Conservation (phyloP, 2,113 vertebrate species). For the Chlamydotis undulata region DNA sequence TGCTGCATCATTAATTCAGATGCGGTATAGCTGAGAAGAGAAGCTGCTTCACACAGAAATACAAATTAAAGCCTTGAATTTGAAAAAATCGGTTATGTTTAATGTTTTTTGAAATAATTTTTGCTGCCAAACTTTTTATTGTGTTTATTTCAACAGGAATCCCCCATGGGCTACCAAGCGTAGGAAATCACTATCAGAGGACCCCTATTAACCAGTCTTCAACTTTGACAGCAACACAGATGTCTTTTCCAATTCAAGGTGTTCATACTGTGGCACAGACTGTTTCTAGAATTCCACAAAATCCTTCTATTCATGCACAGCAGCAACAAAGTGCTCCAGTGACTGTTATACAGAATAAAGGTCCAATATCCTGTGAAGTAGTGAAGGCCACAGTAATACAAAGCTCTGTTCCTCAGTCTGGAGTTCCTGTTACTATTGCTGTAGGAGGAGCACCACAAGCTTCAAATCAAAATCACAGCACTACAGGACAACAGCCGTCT, state of each 20-base stretch:
- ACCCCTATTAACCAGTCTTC: slow-evolving; percentile 80
- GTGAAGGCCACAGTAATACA: slow-evolving; percentile 86
- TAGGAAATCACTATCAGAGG: slow-evolving; percentile 87
- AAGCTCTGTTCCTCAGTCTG: slow-evolving; percentile 80
- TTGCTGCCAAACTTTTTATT: slow-evolving; percentile 45
- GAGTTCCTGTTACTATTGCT: slow-evolving; percentile 78
- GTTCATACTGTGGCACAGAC: slow-evolving; percentile 81
- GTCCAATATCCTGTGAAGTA: slow-evolving; percentile 83
- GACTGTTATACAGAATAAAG: slow-evolving; percentile 84
- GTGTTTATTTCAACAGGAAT: slow-evolving; percentile 77
- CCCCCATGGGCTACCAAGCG: slow-evolving; percentile 78
- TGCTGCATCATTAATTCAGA: neutral
- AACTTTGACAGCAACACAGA: slow-evolving; percentile 82
- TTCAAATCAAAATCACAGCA: slow-evolving; percentile 85
- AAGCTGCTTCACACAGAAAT: neutral
- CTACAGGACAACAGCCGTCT: slow-evolving; percentile 73
- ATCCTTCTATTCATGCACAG: slow-evolving; percentile 78
- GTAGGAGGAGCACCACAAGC: slow-evolving; percentile 76
- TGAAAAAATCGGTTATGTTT: neutral
- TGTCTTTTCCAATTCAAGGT: slow-evolving; percentile 88
- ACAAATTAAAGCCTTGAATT: neutral
- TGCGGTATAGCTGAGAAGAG: neutral
- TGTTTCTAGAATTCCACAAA: slow-evolving; percentile 81
- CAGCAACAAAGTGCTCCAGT: slow-evolving; percentile 81
- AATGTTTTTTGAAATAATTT: neutral